Base-by-base conservation (phyloP, 2,113 vertebrate genomes). In the Hemibagrus wyckioides region DNA sequence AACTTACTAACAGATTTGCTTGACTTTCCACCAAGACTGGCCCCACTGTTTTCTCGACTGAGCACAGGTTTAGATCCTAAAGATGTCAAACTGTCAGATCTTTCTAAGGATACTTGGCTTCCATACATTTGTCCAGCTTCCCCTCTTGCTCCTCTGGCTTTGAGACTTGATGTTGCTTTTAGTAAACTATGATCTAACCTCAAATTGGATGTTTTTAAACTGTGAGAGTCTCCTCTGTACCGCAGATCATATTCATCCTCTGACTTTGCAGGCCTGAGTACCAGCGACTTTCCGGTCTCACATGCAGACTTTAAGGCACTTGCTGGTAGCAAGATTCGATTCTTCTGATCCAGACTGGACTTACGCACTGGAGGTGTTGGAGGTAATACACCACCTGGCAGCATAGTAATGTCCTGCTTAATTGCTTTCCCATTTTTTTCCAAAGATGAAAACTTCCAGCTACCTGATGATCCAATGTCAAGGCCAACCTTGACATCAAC, bases 261-360 rank as follows among this genome's bases (percentile, higher is more conserved):
- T 91, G 90, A 91, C 69, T 93, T 93, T 10, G 88, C 88, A 81
- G 90, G 85, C 89, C 91, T 93, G n/a, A 91, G 83, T 75, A 88
- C 87, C 33, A 83, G 77, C 57, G 89, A 93, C 90, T 87, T 94
- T 83, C 87, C 90, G 81, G 90, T 93, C 88, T 97, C 94, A 88
- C 93, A 89, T 52, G 91, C 92, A 92, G 92, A 91, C 94, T 96
- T 97, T 89, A 96, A 96, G 90, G 94, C 96, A 94, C 95, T 95
- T 85, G 94, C 95, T 65, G 92, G 93, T 50, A 94, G 90, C 2
- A 94, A 92, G 86, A 92, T 91, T 69, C 95, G 95, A 82, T 92
- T 95, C 93, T 95, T 98, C 89, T 96, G 97, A 88, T 99, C 98
- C 89, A 99, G 94, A 93, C 98, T 99, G 0, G 98, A 99, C 91